phyloP scores from a whole-genome alignment of 2,113 vertebrate species.

The Myotis yumanensis region DNA sequence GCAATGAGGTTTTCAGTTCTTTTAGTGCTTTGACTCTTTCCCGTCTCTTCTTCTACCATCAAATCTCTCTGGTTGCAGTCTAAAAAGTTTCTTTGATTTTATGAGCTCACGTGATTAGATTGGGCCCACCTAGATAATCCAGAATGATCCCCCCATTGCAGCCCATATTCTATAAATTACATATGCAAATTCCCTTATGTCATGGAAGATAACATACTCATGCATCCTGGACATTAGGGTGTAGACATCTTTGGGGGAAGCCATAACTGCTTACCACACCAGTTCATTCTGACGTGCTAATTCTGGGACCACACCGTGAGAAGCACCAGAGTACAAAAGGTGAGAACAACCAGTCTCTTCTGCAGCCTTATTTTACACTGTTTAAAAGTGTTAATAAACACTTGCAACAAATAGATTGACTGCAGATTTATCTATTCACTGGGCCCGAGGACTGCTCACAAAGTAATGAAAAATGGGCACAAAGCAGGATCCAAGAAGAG shows the following conservation, averaged over 20 bases:
- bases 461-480: not conserved
- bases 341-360: not conserved
- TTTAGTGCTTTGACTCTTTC: not conserved
- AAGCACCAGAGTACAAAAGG: not conserved
- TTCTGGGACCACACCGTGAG: not conserved
- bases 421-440: constrained; percentile 32
- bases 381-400: not conserved
- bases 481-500: not conserved
- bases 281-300: not conserved
- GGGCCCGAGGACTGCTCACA: not conserved
- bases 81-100: not conserved
- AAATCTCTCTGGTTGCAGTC: not conserved
- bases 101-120: not conserved
- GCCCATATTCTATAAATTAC: not conserved
- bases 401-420: not conserved
- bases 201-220: not conserved
- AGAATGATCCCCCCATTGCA: not conserved
- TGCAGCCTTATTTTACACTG: not conserved
- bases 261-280: not conserved
- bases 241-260: not conserved
- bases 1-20: not conserved
- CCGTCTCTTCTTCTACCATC: not conserved
- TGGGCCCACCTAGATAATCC: not conserved
- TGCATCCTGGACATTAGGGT: not conserved
- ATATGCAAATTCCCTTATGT: not conserved